Evolutionary conservation across 2,888 invertebrate species (phyloP), one percentile per base, ranked within the genome.

Genomic region (Drosophila gaucha): DNA sequence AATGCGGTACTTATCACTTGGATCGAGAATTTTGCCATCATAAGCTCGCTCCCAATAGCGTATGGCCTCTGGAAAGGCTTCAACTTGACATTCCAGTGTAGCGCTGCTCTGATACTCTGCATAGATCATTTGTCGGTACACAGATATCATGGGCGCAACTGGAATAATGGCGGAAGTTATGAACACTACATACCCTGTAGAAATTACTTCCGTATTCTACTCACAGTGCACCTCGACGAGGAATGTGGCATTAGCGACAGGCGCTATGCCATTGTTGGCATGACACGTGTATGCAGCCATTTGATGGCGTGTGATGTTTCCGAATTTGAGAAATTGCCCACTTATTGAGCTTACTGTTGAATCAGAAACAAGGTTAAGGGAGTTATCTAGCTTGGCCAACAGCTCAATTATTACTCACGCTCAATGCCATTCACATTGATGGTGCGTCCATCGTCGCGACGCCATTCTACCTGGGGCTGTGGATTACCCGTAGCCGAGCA

Each of bases 141-240:
- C 96, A 52, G 95, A 93, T 78, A 97, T 96, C 90, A 96, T 94
- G 0, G 97, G 97, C 46, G 96, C 94, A 92, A 97, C 97, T 97
- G 10, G 1, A 35, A 14, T 1, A 8, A 18, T 5, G 20, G 5
- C 2, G 2, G 30, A 6, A 3, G 18, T 6, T 9, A 18, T 0
- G 6, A 9, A 6, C 9, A 6, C 16, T 20, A 26, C 18, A 12
- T 2, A 1, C n/a, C 0, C 3, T n/a, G 2, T 22, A 18, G 6
- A n/a, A 10, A 9, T 22, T 10, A 3, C 2, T 0, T n/a, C n/a
- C 20, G 12, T 2, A 2, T n/a, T 0, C 31, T 39, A 94, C 96
- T 96, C 92, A 98, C 98, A 98, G 88, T 97, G 96, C 8, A 98
- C 96, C 91, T 97, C 96, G n/a, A 98, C 94, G 56, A 94, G 94